Evolutionary conservation across 2,888 invertebrate species (phyloP).

Genomic region (Calameuta pallipes): DNA sequence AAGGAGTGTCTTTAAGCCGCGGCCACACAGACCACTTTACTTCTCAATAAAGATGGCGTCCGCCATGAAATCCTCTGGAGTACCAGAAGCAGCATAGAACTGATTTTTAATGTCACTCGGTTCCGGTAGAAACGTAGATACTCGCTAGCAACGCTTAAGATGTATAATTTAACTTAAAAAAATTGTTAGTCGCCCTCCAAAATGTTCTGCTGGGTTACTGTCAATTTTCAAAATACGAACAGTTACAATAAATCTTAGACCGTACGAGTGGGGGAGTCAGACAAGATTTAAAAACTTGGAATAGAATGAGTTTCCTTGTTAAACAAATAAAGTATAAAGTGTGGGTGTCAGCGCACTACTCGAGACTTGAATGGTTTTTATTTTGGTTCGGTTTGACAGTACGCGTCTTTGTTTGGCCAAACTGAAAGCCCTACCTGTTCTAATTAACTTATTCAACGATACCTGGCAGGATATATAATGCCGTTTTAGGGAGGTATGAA

Average conservation of each 20-base stretch:
- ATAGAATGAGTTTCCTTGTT: constrained; percentile 6
- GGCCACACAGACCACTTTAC: constrained; percentile 31
- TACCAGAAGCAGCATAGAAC: background rate
- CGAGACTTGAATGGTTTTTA: constrained; percentile 55
- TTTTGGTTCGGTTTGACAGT: constrained; percentile 62
- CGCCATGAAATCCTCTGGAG: background rate
- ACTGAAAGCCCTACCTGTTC: constrained; percentile 60
- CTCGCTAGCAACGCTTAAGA: background rate
- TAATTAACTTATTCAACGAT: constrained; percentile 64
- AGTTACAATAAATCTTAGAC: background rate
- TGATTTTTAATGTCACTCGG: no score
- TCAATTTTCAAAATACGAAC: background rate
- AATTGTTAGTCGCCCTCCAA: background rate
- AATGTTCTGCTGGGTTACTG: background rate
- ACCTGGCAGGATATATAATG: constrained; percentile 59
- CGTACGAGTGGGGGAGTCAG: background rate
- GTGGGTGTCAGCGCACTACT: constrained; percentile 39
- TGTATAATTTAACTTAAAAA: background rate
- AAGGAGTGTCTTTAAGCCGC: constrained; percentile 41
- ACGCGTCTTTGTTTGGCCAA: constrained; percentile 53
- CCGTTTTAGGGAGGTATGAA: constrained; percentile 33
- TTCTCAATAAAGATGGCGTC: constrained; percentile 14
- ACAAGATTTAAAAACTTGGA: background rate
- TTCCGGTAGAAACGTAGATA: background rate
- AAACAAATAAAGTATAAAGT: constrained; percentile 36